These are phyloP conservation scores for Delphinus delphis DNA, from an alignment of 2,113 vertebrate species.

Conservation along the genomic window DNA sequence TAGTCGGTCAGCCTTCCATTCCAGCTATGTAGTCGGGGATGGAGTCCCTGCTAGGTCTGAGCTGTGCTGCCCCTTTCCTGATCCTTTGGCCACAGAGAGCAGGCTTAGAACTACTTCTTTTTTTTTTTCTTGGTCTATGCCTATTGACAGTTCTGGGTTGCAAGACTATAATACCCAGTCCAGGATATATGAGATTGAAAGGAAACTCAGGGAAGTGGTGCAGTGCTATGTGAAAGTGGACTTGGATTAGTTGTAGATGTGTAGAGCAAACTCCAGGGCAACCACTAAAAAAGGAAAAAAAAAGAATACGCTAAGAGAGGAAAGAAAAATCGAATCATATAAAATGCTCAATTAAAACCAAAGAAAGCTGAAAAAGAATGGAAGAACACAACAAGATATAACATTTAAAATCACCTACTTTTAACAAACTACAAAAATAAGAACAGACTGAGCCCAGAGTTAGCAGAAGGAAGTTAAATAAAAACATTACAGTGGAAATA, in stretches of 20 bases:
- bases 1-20: background rate
- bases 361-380: background rate
- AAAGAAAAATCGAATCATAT: background rate
- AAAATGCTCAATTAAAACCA: background rate
- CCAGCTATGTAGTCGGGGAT: background rate
- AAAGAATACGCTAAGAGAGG: background rate
- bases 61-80: background rate
- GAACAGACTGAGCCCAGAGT: background rate
- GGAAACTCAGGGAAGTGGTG: background rate
- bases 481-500: background rate
- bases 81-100: background rate
- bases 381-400: background rate
- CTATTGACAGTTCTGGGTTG: background rate
- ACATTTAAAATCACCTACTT: background rate
- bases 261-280: background rate
- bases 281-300: background rate
- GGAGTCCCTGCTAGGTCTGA: background rate
- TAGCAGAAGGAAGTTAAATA: background rate
- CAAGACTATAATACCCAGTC: background rate
- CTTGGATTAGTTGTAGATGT: background rate
- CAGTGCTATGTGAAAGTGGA: background rate
- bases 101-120: background rate
- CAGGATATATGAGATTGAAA: background rate
- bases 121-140: background rate
- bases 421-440: background rate